phyloP scores from a whole-genome alignment of 2,113 vertebrate genomes.

The Arvicanthis niloticus region DNA sequence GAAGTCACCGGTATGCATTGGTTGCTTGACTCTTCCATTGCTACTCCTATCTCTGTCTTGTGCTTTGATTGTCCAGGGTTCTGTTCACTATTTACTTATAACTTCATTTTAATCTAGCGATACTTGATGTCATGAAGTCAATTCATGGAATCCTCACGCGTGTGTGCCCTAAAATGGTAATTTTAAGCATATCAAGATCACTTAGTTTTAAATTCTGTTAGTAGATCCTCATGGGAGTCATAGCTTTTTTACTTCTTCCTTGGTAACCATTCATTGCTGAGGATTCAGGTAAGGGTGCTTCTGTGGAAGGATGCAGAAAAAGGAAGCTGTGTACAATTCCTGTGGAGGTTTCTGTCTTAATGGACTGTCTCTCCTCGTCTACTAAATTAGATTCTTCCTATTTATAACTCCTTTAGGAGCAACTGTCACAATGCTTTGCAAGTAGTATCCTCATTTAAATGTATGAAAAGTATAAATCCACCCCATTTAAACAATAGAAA shows the following conservation, averaged over 20 bases:
- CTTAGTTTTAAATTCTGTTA: neutral
- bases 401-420: neutral
- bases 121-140: neutral
- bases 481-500: neutral
- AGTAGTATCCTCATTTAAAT: constrained; percentile 2
- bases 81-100: neutral
- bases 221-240: neutral
- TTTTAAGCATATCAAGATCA: neutral
- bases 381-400: constrained; percentile 22
- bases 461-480: constrained; percentile 23
- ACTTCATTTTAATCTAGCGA: neutral
- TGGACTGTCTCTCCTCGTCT: neutral
- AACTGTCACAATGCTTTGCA: neutral
- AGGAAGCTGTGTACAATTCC: neutral
- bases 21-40: neutral
- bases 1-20: neutral
- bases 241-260: neutral
- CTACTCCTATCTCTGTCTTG: neutral
- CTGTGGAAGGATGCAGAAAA: neutral
- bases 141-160: neutral
- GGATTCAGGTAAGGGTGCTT: neutral
- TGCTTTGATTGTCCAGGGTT: neutral
- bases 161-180: neutral
- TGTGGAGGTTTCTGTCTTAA: neutral
- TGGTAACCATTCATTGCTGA: neutral